These are phyloP conservation scores for Plebejus anna DNA, from an alignment of 2,888 invertebrate genomes.

Conservation along the genomic window DNA sequence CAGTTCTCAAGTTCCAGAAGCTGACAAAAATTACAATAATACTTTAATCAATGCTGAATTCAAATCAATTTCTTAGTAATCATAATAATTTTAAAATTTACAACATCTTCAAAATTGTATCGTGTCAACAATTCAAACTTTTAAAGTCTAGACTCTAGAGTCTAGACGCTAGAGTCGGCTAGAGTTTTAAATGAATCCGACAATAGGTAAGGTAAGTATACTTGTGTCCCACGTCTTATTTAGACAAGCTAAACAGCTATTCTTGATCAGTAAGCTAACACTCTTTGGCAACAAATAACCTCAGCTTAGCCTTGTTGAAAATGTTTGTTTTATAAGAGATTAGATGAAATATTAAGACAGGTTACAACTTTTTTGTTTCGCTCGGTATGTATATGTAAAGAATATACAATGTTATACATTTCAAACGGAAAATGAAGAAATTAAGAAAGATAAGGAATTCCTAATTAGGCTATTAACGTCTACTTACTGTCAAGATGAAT, in stretches of 20 bases:
- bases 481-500: constrained; percentile 4
- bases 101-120: too few relatives aligned
- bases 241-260: neutral
- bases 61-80: too few relatives aligned
- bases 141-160: too few relatives aligned
- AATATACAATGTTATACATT: neutral
- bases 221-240: neutral
- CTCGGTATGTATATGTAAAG: neutral
- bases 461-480: constrained; percentile 13
- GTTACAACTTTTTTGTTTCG: neutral
- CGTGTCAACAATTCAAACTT: too few relatives aligned
- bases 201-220: too few relatives aligned
- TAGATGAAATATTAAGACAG: neutral
- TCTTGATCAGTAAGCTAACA: neutral
- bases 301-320: neutral
- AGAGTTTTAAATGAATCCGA: too few relatives aligned
- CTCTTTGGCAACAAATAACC: neutral
- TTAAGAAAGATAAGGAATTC: constrained; percentile 12
- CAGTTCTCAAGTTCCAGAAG: too few relatives aligned
- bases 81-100: too few relatives aligned
- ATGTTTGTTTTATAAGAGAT: neutral
- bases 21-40: too few relatives aligned
- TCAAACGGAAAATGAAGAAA: constrained; percentile 11
- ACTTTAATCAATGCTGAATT: too few relatives aligned
- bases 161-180: too few relatives aligned